Evolutionary conservation across 2,113 vertebrate genomes (phyloP).

Genomic region (Podocnemis expansa): DNA sequence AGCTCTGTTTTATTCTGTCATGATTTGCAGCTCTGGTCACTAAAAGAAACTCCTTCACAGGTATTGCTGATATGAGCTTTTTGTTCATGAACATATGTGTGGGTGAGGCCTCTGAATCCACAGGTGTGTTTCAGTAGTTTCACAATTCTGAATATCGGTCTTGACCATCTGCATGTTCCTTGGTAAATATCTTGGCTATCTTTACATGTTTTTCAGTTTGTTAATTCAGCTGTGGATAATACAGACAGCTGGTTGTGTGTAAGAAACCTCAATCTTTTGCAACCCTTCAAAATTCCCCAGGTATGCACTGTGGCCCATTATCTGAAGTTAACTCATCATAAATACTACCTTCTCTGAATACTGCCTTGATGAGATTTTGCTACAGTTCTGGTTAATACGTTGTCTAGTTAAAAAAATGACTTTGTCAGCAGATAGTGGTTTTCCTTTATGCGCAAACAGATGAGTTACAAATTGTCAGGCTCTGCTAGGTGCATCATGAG

Average conservation of each 20-base stretch:
- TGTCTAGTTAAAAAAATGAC: not conserved
- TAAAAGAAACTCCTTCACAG: not conserved
- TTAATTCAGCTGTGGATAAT: not conserved
- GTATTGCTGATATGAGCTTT: not conserved
- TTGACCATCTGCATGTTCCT: conserved; percentile 30
- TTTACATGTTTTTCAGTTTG: conserved; percentile 43
- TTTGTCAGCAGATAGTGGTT: not conserved
- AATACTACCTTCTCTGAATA: not conserved
- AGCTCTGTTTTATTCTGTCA: not conserved
- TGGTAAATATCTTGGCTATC: conserved; percentile 34
- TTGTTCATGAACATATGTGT: accelerated
- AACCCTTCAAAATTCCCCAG: conserved; percentile 20
- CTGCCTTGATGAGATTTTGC: not conserved
- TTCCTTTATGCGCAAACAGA: too few relatives aligned
- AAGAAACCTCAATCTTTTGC: not conserved
- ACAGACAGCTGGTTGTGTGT: not conserved
- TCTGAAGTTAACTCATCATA: not conserved
- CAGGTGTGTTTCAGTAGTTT: conserved; percentile 14
- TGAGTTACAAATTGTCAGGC: not conserved
- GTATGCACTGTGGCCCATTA: conserved; percentile 4
- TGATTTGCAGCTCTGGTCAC: not conserved
- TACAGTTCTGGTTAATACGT: not conserved
- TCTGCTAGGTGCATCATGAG: not conserved
- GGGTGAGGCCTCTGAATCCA: accelerated
- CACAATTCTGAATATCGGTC: not conserved